phyloP scores from a whole-genome alignment of 2,888 invertebrate genomes.

The Caenorhabditis afra region DNA sequence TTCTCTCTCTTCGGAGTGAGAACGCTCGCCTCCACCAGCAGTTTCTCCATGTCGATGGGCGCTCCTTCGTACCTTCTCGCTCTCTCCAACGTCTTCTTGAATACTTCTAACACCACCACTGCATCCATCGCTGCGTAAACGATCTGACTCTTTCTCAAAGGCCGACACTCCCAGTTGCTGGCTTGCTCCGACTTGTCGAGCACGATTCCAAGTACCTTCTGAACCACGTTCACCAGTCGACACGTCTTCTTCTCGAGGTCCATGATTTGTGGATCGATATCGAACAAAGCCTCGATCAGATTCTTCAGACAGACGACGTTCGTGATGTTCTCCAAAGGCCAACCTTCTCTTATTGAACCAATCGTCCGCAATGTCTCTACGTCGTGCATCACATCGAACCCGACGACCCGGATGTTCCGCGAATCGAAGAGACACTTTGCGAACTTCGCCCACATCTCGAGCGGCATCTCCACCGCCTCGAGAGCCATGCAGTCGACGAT shows the following conservation, averaged over 20 bases:
- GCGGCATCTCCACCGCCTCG: slow-evolving; percentile 10
- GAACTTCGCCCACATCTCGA: slow-evolving; percentile 43
- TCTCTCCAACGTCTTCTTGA: slow-evolving; percentile 2
- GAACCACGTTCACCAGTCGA: slow-evolving; percentile 43
- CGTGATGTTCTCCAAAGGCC: slow-evolving; percentile 8
- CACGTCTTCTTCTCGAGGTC: slow-evolving; percentile 37
- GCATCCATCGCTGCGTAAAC: slow-evolving; percentile 67
- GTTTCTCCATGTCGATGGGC: slow-evolving; percentile 1
- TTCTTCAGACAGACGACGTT: slow-evolving; percentile 55
- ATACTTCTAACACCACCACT: slow-evolving; percentile 43
- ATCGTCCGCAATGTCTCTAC: slow-evolving; percentile 53
- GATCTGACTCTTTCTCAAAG: slow-evolving; percentile 57
- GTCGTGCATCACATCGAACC: slow-evolving; percentile 64
- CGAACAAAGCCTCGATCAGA: slow-evolving; percentile 33
- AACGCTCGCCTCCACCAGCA: neutral
- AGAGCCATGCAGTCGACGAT: slow-evolving; percentile 57
- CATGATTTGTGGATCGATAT: slow-evolving; percentile 34
- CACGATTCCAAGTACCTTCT: slow-evolving; percentile 24
- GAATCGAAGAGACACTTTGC: slow-evolving; percentile 39
- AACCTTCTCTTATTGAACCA: slow-evolving; percentile 5
- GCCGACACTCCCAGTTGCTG: slow-evolving; percentile 61
- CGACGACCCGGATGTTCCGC: slow-evolving; percentile 30
- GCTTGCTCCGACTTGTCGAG: slow-evolving; percentile 64
- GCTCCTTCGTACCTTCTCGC: neutral
- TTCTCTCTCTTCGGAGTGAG: neutral